These are phyloP conservation scores for Serripes groenlandicus DNA, from an alignment of 2,888 invertebrate genomes.

Conservation along the genomic window DNA sequence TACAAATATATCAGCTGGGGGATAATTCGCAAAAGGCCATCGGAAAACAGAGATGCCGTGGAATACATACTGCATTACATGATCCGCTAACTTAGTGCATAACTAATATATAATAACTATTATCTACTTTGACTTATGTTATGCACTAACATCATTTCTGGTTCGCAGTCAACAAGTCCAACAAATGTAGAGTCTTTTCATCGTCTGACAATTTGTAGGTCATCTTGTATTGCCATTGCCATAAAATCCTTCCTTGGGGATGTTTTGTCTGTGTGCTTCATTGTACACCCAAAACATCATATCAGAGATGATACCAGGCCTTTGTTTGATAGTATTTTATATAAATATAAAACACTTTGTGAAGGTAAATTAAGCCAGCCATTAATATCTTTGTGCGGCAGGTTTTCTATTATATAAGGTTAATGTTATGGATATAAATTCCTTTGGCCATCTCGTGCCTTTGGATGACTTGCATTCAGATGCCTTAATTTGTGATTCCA, in stretches of 20 bases:
- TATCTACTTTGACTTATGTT: not conserved
- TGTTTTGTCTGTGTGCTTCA: not conserved
- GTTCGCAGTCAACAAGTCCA: not conserved
- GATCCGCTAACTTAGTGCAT: not conserved
- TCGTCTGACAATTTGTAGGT: not conserved
- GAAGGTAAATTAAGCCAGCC: not conserved
- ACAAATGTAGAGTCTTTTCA: not conserved
- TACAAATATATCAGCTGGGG: not conserved
- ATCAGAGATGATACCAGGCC: not conserved
- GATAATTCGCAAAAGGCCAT: not conserved
- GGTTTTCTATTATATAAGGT: not conserved
- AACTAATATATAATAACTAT: too few species aligned
- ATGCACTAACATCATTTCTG: not conserved
- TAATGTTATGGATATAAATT: not conserved
- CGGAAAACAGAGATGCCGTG: not conserved
- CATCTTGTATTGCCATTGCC: constrained; percentile 58
- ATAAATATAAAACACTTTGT: not conserved
- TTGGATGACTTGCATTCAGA: not conserved
- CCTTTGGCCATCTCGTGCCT: not conserved
- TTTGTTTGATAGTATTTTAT: not conserved
- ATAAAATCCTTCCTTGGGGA: constrained; percentile 22
- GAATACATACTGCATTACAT: not conserved
- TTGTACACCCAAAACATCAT: not conserved
- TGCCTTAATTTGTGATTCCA: not conserved
- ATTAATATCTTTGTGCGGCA: not conserved